Evolutionary conservation across 2,797 vertebrate species (phyloP).

Genomic region (Acrocephalus scirpaceus): DNA sequence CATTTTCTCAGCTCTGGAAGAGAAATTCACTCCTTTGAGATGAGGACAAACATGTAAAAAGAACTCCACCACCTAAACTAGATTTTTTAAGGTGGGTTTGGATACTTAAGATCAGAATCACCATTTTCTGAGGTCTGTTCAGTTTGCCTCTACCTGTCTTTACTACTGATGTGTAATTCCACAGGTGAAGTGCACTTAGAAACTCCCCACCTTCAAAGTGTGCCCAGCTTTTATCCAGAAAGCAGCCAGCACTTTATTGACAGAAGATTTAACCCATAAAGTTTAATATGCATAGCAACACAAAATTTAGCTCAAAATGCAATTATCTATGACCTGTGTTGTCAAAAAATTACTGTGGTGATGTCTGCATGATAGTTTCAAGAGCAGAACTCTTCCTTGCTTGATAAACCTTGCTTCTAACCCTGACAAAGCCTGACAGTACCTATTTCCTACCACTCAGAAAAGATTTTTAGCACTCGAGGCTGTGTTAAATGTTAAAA

Average conservation of each 20-base stretch:
- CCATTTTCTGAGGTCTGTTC: background rate
- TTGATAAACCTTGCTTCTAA: background rate
- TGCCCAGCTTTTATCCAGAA: background rate
- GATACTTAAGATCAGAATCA: background rate
- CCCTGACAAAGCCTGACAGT: background rate
- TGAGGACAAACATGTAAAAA: background rate
- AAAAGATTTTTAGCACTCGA: background rate
- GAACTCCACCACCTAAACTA: background rate
- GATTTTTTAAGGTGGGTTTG: background rate
- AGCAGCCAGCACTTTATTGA: background rate
- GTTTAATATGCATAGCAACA: background rate
- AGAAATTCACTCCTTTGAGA: background rate
- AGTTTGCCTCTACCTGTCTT: background rate
- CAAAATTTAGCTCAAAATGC: background rate
- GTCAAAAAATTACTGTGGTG: background rate
- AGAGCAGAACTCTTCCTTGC: fast-evolving
- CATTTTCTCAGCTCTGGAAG: background rate
- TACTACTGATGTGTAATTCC: background rate
- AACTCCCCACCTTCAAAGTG: background rate
- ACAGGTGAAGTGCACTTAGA: fast-evolving
- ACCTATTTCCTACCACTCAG: background rate
- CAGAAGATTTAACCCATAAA: background rate
- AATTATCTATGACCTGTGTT: background rate
- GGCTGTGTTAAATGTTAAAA: fast-evolving
- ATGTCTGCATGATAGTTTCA: fast-evolving